phyloP scores from a whole-genome alignment of 2,888 invertebrate species.

The Carcina quercana region DNA sequence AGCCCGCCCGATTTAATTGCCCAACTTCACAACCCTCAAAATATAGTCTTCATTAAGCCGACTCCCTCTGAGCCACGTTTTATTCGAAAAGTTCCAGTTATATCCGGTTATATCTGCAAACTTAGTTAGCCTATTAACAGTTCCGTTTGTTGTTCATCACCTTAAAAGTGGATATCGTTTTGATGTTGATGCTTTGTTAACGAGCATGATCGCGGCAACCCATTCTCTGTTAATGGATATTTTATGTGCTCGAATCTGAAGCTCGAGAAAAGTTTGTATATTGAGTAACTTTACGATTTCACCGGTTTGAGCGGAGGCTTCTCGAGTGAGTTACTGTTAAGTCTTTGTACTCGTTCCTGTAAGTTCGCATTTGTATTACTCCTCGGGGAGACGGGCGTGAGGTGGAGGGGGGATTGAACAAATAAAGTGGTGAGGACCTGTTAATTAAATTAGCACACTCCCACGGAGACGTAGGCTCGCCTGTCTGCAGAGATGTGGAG shows the following conservation, averaged over 20 bases:
- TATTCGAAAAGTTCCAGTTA: constrained; percentile 69
- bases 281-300: too few relatives aligned
- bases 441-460: too few relatives aligned
- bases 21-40: constrained; percentile 47
- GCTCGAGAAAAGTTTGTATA: neutral
- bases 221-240: constrained; percentile 9
- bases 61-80: constrained; percentile 57
- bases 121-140: constrained; percentile 56
- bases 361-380: too few relatives aligned
- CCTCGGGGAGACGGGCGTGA: too few relatives aligned
- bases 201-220: constrained; percentile 1
- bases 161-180: constrained; percentile 22
- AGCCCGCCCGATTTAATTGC: constrained; percentile 57
- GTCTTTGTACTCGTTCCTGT: too few relatives aligned
- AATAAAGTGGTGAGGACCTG: constrained; percentile 5
- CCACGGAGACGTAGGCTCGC: too few relatives aligned
- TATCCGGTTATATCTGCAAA: constrained; percentile 57
- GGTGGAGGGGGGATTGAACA: constrained; percentile 4
- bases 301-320: too few relatives aligned
- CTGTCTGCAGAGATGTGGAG: too few relatives aligned
- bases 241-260: constrained; percentile 4
- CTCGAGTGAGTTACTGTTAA: too few relatives aligned
- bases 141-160: constrained; percentile 35
- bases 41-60: constrained; percentile 64
- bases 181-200: constrained; percentile 6